Conservation (phyloP, 2,797 vertebrate genomes). For the Carduelis carduelis region DNA sequence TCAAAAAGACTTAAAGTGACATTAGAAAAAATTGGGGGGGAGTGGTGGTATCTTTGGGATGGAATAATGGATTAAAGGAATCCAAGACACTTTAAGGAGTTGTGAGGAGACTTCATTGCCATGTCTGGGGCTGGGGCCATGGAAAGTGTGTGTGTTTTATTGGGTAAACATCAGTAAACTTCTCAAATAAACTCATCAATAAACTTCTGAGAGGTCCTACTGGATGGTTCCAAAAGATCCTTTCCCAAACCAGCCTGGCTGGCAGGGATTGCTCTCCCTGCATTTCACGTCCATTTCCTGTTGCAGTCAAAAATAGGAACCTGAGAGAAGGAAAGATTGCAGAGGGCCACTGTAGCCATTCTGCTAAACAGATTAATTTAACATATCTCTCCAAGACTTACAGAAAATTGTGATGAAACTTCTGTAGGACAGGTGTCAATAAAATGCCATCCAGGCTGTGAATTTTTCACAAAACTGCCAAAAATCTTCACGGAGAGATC, state of each 20-base stretch:
- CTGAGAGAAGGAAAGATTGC: background rate
- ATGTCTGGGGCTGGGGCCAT: background rate
- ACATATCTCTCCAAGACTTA: background rate
- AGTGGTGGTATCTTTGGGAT: background rate
- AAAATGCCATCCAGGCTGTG: background rate
- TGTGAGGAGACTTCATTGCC: background rate
- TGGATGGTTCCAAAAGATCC: background rate
- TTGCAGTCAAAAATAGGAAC: background rate
- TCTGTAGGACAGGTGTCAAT: background rate
- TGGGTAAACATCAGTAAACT: background rate
- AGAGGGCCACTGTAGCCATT: background rate
- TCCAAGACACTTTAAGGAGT: background rate
- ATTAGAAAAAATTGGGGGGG: fast-evolving
- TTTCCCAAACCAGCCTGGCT: background rate
- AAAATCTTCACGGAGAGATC: background rate
- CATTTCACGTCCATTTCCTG: background rate
- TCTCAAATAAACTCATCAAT: background rate
- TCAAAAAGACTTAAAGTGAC: background rate
- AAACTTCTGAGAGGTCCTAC: background rate
- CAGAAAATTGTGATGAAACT: background rate
- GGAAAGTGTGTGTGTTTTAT: background rate
- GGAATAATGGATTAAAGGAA: background rate
- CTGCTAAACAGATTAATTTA: background rate
- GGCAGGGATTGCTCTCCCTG: background rate
- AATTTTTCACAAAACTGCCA: background rate